Evolutionary conservation across 2,113 vertebrate genomes (phyloP).

Genomic region (Poecile atricapillus): DNA sequence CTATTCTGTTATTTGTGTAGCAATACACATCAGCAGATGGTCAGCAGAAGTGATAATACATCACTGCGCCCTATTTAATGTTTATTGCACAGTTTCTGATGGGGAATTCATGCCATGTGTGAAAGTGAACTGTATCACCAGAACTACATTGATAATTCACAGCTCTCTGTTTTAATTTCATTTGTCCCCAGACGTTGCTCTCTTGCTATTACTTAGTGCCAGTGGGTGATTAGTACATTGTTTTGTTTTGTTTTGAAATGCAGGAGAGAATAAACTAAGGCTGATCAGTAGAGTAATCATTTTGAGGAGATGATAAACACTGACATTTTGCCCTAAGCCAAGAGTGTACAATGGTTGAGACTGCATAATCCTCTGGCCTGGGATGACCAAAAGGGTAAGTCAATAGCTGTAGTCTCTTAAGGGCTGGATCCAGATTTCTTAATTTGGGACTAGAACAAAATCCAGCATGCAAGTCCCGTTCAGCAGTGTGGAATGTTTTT

Average conservation of each 20-base stretch:
- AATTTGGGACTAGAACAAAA: background rate
- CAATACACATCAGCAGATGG: background rate
- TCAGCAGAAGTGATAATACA: background rate
- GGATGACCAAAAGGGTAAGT: conserved; percentile 59
- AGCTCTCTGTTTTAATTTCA: background rate
- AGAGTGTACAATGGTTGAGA: conserved; percentile 27
- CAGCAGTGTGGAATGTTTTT: background rate
- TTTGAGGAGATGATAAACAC: conserved; percentile 48
- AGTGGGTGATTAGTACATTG: conserved; percentile 26
- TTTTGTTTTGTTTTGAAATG: conserved; percentile 58
- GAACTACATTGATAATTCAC: background rate
- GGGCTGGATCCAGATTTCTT: background rate
- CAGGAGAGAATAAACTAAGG: conserved; percentile 50
- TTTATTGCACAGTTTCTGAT: background rate
- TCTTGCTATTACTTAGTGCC: background rate
- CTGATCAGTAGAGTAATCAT: conserved; percentile 57
- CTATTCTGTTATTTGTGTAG: background rate
- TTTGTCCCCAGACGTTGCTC: background rate
- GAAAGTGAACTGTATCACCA: background rate
- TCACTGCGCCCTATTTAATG: background rate
- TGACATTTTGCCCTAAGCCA: conserved; percentile 49
- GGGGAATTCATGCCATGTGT: background rate
- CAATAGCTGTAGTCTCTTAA: conserved; percentile 29
- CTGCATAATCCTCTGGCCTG: conserved; percentile 45
- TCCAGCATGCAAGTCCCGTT: background rate